Evolutionary conservation across 1,140 invertebrate species (phyloP).

Genomic region (Eupeodes corollae): DNA sequence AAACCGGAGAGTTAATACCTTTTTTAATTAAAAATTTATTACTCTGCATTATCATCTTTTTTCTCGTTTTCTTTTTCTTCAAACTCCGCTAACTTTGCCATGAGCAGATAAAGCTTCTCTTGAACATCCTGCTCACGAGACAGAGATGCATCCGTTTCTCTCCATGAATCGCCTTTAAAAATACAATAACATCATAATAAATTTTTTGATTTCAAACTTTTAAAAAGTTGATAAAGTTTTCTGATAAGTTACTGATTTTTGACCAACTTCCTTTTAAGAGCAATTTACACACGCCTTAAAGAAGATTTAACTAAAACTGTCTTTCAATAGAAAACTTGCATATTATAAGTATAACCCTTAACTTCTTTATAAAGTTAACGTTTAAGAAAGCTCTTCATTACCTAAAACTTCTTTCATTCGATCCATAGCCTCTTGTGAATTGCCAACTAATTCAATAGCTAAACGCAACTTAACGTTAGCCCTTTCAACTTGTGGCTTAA

Average conservation of each 20-base stretch:
- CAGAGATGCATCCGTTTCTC: conserved; percentile 39
- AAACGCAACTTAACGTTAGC: conserved; percentile 18
- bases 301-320: too few species aligned
- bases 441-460: conserved; percentile 17
- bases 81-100: conserved; percentile 37
- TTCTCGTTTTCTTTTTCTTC: conserved; percentile 34
- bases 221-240: too few species aligned
- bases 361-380: too few species aligned
- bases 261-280: too few species aligned
- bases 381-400: conserved; percentile 4
- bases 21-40: conserved; percentile 8
- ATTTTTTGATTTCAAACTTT: not conserved
- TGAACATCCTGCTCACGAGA: conserved; percentile 40
- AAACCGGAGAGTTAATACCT: not conserved
- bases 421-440: conserved; percentile 20
- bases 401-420: conserved; percentile 14
- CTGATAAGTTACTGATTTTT: too few species aligned
- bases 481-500: conserved; percentile 16
- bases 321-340: too few species aligned
- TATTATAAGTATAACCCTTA: too few species aligned
- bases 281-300: too few species aligned
- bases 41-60: conserved; percentile 34
- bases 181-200: not conserved
- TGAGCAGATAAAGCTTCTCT: conserved; percentile 39
- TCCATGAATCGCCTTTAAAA: conserved; percentile 22